Base-by-base conservation (phyloP, 1,140 invertebrate genomes). In the Hormaphis cornu region DNA sequence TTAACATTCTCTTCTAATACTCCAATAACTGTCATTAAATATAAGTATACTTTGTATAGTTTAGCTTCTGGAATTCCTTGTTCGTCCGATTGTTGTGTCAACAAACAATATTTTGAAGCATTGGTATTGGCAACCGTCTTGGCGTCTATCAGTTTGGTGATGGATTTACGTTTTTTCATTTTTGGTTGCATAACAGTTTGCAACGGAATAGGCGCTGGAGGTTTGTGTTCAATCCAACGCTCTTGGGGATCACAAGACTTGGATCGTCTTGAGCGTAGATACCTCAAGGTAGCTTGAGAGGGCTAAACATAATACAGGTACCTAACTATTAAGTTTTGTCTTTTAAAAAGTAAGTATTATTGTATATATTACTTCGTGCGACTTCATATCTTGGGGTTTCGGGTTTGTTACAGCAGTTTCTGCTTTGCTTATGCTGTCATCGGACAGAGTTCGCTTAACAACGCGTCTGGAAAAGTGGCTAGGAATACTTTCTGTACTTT, bases 21-120 rank as follows among this genome's bases (percentile, higher is more conserved):
- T 44, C 24, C 56, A 22, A 20, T 10, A 1, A 40, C 16, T 40
- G 16, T 16, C 4, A 5, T 69, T 2, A 20, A 28, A 35, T 69
- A 37, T 40, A 18, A 58, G 16, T n/a, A 40, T 58, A 89, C 88
- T 83, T 98, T 99, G 74, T 91, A 92, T 42, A 97, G 75, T 74
- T 90, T 90, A 0, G 95, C 98, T 79, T 95, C 91, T 2, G 98
- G 78, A 77, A 95, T 91, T 0, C 95, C 96, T 74, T 90, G 87
- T 0, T 88, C 87, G 77, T 97, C 93, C 44, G 89, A 86, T 73
- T 93, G 88, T 79, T 98, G 95, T 1, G 92, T 88, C 26, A 95
- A 87, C 1, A 98, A 80, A 72, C 91, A 89, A 77, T 98, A 98
- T 77, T 94, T 94, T 0, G 86, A 88, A 30, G 87, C 87, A 72